These are phyloP conservation scores for Diplodus sargus DNA, from an alignment of 2,797 vertebrate species.

Conservation along the genomic window DNA sequence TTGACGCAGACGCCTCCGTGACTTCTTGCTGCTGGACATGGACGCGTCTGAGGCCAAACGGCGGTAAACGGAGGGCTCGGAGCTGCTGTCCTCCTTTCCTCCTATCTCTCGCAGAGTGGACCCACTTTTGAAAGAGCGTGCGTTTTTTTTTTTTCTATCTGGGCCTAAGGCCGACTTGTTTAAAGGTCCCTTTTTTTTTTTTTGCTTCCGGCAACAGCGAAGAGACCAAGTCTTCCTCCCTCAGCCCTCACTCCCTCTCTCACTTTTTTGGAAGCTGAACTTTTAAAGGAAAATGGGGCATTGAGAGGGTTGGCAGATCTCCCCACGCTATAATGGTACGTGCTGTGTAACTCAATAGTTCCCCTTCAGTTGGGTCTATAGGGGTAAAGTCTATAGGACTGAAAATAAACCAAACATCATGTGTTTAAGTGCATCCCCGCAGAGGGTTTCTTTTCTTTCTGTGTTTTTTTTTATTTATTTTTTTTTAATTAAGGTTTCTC, in stretches of 20 bases:
- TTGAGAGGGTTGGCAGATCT: constrained; percentile 88
- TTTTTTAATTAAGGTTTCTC: constrained; percentile 3
- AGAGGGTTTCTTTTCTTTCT: too few relatives aligned
- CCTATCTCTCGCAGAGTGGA: constrained; percentile 72
- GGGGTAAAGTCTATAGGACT: constrained; percentile 66
- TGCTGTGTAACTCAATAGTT: constrained; percentile 87
- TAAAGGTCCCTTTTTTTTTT: constrained; percentile 80
- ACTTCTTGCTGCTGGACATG: constrained; percentile 74
- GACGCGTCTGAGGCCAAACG: constrained; percentile 67
- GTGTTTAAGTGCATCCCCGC: constrained; percentile 28
- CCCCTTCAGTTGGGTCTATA: constrained; percentile 68
- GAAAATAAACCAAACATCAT: constrained; percentile 56
- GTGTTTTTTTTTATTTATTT: not conserved
- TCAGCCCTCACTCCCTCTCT: constrained; percentile 78
- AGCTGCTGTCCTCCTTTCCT: constrained; percentile 64
- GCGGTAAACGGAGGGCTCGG: constrained; percentile 61
- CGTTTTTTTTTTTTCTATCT: constrained; percentile 69
- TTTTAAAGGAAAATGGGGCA: constrained; percentile 89
- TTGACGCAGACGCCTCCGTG: constrained; percentile 73
- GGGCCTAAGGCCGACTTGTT: constrained; percentile 82
- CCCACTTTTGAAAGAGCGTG: constrained; percentile 74
- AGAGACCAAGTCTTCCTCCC: constrained; percentile 83
- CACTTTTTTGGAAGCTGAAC: constrained; percentile 86
- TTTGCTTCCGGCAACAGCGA: constrained; percentile 87
- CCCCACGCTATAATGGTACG: constrained; percentile 90